Evolutionary conservation across 2,113 vertebrate genomes (phyloP), one percentile per base, ranked within the genome.

Genomic region (Tupaia chinensis): DNA sequence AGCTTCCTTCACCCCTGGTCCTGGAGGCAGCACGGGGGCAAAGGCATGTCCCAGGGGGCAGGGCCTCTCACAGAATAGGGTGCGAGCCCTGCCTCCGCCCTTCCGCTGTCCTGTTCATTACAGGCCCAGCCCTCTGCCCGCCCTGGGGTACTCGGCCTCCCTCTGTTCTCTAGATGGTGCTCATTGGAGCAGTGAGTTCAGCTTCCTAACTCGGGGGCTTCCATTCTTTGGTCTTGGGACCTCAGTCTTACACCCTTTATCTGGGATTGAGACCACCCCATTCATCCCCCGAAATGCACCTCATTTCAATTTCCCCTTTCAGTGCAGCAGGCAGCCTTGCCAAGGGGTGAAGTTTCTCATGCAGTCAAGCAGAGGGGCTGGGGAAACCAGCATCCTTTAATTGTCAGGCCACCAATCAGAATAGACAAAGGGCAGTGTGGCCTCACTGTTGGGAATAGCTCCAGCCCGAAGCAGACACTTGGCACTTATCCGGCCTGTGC

Each of bases 381-480:
- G 74, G 83, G 76, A 82, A 84, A 66, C 68, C 16, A 56, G 10
- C 54, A 32, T 89, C 66, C 56, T 92, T 94, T 95, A 73, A 95
- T 85, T 96, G 89, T 93, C 83, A 83, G 91, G 70, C 54, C 61
- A 58, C 85, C 86, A 94, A 93, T 95, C 97, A 93, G 85, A 78
- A 60, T 16, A 53, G 79, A 77, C 83, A 80, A 94, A 96, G 58
- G 90, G 27, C 89, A 10, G 32, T 22, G 80, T 88, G 97, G 94
- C 89, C 95, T 96, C 95, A 95, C 93, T 61, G 65, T 29, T 94
- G 89, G 95, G 95, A 96, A 22, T 32, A 23, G 53, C 91, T 94
- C 95, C 97, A 98, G 80, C 65, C 70, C 3, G 3, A 19, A 82
- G 91, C 96, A 95, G 93, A 69, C 93, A 72, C 89, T 95, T 87